phyloP scores from a whole-genome alignment of 2,113 vertebrate genomes.

The Rousettus leschenaultii region DNA sequence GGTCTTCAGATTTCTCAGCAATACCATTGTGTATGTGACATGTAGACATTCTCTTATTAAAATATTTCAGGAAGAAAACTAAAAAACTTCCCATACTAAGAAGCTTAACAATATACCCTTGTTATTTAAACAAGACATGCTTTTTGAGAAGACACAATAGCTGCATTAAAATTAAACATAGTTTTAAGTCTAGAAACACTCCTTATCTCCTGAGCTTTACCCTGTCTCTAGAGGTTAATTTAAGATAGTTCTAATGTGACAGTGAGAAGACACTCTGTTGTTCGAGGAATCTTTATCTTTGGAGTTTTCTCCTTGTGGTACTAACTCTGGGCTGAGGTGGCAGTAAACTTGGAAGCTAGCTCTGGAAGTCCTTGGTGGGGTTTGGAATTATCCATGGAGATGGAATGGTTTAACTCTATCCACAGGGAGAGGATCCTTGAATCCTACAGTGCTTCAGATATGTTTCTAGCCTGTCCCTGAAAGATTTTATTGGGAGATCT shows the following conservation, averaged over 20 bases:
- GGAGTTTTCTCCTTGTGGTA: background rate
- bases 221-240: background rate
- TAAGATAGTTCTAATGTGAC: background rate
- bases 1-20: background rate
- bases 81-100: background rate
- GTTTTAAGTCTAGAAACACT: background rate
- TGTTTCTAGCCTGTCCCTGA: background rate
- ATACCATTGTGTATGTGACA: background rate
- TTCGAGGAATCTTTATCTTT: background rate
- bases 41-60: background rate
- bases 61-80: conserved; percentile 1
- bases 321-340: background rate
- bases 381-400: background rate
- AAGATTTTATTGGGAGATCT: background rate
- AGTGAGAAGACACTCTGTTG: background rate
- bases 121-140: conserved; percentile 3
- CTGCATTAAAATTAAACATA: background rate
- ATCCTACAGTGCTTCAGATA: background rate
- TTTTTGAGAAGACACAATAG: background rate
- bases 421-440: background rate
- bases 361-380: background rate
- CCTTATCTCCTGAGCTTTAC: background rate
- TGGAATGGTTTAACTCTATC: background rate
- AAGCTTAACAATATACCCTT: background rate
- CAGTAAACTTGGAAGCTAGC: background rate